A percentile compares a stretch with the other conserved stretches of the same genome.
These are phyloP conservation scores for Stichopus horrens DNA, from an alignment of 53 echinoderm and acorn worm genomes.

Conservation along the genomic window DNA sequence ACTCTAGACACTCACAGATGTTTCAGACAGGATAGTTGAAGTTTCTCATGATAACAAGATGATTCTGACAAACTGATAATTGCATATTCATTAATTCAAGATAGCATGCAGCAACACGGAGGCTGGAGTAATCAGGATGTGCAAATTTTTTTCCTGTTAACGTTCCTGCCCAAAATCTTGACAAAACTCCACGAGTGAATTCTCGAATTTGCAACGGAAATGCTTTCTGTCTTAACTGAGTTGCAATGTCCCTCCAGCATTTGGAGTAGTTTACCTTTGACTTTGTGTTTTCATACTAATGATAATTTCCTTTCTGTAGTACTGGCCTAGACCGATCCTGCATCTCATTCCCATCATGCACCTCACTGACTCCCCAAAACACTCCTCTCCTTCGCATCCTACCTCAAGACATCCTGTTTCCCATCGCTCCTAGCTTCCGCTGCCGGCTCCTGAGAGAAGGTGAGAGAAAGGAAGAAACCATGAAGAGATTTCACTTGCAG, in stretches of 20 bases:
- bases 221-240: too few relatives aligned
- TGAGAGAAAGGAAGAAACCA: not conserved
- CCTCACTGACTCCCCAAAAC: not conserved
- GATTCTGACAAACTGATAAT: not conserved
- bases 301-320: not conserved
- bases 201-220: too few relatives aligned
- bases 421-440: conserved; percentile 26
- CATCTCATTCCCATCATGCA: not conserved
- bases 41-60: too few relatives aligned
- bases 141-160: not conserved
- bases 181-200: too few relatives aligned
- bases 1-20: too few relatives aligned
- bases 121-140: not conserved
- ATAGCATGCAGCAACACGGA: not conserved
- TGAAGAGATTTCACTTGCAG: not conserved
- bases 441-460: conserved; percentile 14
- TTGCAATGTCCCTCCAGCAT: too few relatives aligned
- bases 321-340: not conserved
- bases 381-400: not conserved
- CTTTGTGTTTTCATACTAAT: too few relatives aligned
- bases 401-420: conserved; percentile 28
- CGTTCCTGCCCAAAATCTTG: not conserved
- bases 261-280: too few relatives aligned
- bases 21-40: too few relatives aligned
- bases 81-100: not conserved